Evolutionary conservation across 92 coral and sea anemone species (phyloP).

Genomic region (Epizoanthus scotinus): DNA sequence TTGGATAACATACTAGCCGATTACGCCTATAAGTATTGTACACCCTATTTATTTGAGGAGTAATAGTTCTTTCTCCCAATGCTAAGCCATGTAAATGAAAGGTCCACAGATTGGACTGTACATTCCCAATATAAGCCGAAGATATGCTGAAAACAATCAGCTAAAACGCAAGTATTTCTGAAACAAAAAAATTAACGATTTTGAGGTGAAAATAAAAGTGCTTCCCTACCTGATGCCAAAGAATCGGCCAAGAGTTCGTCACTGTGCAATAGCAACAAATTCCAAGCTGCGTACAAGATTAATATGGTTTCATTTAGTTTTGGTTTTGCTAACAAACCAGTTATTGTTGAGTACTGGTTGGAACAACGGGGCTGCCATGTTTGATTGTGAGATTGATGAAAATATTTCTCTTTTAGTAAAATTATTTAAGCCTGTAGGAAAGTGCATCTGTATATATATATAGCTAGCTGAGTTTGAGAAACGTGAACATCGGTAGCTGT

Average conservation of each 20-base stretch:
- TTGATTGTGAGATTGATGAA: constrained; percentile 10
- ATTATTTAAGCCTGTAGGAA: not conserved
- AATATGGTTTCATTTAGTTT: constrained; percentile 4
- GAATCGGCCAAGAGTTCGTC: not conserved
- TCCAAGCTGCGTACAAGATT: not conserved
- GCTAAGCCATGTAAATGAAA: no score
- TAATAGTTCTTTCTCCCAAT: no score
- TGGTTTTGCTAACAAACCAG: not conserved
- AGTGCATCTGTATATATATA: not conserved
- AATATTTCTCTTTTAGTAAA: constrained; percentile 4
- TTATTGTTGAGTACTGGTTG: not conserved
- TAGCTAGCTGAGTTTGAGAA: not conserved
- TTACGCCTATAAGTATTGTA: no score
- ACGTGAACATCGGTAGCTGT: no score
- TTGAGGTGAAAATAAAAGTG: not conserved
- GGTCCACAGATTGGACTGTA: no score
- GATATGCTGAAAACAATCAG: no score
- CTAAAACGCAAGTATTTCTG: no score
- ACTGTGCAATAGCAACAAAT: not conserved
- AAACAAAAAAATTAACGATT: not conserved
- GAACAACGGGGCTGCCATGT: constrained; percentile 1
- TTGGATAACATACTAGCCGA: no score
- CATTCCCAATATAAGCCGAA: no score
- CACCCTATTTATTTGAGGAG: no score
- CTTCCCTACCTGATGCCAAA: not conserved